phyloP scores from a whole-genome alignment of 2,113 vertebrate species.

The Laterallus jamaicensis region DNA sequence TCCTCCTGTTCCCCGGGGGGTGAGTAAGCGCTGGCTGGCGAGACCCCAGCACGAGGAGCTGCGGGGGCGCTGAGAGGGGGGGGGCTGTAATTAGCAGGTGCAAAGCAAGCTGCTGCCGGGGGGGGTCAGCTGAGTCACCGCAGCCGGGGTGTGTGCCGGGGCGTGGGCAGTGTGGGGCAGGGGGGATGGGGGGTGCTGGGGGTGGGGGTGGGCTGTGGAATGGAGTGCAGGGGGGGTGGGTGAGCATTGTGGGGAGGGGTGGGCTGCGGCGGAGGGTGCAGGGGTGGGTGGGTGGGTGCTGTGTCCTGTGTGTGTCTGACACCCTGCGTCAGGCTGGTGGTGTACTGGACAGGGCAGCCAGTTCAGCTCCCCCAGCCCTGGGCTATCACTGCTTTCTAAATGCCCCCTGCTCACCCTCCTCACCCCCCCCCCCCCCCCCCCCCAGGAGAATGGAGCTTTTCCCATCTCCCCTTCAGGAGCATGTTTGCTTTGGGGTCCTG shows the following conservation, averaged over 20 bases:
- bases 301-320: not conserved
- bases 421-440: too few species aligned
- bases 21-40: not conserved
- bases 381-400: not conserved
- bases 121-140: not conserved
- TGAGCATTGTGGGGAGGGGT: not conserved
- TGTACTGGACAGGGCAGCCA: not conserved
- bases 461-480: fast-evolving
- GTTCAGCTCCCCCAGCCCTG: not conserved
- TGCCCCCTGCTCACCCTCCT: too few species aligned
- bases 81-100: not conserved
- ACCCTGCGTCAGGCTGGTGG: not conserved
- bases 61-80: not conserved
- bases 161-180: not conserved
- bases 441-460: not conserved
- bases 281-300: too few species aligned
- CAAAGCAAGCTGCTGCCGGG: not conserved
- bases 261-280: too few species aligned
- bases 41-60: not conserved
- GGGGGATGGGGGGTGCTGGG: too few species aligned
- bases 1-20: not conserved
- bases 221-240: too few species aligned
- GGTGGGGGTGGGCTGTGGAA: not conserved
- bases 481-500: not conserved
- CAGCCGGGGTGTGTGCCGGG: not conserved